Evolutionary conservation across 2,113 vertebrate genomes (phyloP), one percentile per base, ranked within the genome.

Genomic region (Ginglymostoma cirratum): DNA sequence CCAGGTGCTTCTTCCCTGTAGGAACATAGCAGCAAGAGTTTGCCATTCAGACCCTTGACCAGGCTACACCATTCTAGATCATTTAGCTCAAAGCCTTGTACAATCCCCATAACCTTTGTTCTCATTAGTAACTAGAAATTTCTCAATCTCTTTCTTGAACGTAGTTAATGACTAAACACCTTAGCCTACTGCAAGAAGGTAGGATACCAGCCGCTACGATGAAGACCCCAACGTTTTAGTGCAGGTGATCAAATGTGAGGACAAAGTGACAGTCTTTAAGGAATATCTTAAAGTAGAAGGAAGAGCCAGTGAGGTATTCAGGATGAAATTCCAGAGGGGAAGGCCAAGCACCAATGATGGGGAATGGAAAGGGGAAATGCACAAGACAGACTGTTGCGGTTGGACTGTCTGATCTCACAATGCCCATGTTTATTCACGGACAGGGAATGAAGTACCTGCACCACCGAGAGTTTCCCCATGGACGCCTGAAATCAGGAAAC

Each of bases 381-480:
- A n/a, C 0, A 38, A 80, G n/a, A 17, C 17, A 42, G 19, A 52
- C 52, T 27, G 45, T 52, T 48, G 23, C 24, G 27, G 85, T 52
- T 86, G 23, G 42, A 10, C 8, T 52, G 45, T 30, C 15, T 52
- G 85, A 87, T 24, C 52, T 61, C 87, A 61, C 52, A 5, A 65
- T 45, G 10, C 70, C 34, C 23, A 2, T 30, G 14, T 8, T 12
- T 0, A 69, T 17, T 96, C 21, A 94, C 96, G 96, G 61, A 5
- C 90, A 99, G 99, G 98, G 99, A 85, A 99, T 99, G 97, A 99
- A 98, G 96, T 99, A 99, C 96, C 98, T 99, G 72, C 98, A 99
- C 96, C 98, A 98, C 95, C 97, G 97, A 96, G 98, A 98, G 2
- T 98, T 99, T 96, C 96, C 98, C 95, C 98, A 99, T 0, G 98